Base-by-base conservation (phyloP, 2,797 vertebrate genomes). In the Tapera naevia region DNA sequence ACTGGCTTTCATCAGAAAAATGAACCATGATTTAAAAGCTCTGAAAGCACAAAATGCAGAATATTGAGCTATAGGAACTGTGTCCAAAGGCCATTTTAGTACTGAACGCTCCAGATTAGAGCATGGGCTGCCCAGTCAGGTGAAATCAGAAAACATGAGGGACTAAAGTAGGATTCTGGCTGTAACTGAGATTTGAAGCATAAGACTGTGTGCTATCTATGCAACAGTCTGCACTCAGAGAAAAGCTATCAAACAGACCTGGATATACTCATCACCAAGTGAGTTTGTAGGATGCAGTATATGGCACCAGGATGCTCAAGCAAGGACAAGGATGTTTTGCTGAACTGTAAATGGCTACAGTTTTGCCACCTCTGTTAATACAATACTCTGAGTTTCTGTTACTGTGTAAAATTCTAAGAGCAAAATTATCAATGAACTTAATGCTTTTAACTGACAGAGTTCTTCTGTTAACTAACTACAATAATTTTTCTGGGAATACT, bases 401-500 rank as follows among this genome's bases (percentile, higher is more conserved):
- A 54, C 72, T 14, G 62, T 46, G 51, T 22, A 67, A 93, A 72
- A 45, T 16, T 39, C 19, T 33, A 50, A 67, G 35, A 95, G 78
- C 32, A 93, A 93, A 97, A 88, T 64, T 41, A 64, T 65, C 62
- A 53, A 7, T 66, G 54, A 56, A 60, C n/a, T 83, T 86, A 86
- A 94, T 39, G 72, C 56, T 73, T 94, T 88, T 70, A 83, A 71
- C 75, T 78, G 82, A 91, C 66, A 60, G 86, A 96, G 30, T 85
- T 91, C 80, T 79, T 81, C 22, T 83, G 30, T 73, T 91, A 93
- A 93, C 50, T 84, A 87, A 82, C 79, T 91, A 72, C 51, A 95
- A 94, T n/a, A n/a, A n/a, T n/a, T 61, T 97, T 93, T 90, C 87
- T 91, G 65, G 62, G 50, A 96, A 71, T 62, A 91, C n/a, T 94